Evolutionary conservation across 2,888 invertebrate species (phyloP).

Genomic region (Linyphia triangularis): DNA sequence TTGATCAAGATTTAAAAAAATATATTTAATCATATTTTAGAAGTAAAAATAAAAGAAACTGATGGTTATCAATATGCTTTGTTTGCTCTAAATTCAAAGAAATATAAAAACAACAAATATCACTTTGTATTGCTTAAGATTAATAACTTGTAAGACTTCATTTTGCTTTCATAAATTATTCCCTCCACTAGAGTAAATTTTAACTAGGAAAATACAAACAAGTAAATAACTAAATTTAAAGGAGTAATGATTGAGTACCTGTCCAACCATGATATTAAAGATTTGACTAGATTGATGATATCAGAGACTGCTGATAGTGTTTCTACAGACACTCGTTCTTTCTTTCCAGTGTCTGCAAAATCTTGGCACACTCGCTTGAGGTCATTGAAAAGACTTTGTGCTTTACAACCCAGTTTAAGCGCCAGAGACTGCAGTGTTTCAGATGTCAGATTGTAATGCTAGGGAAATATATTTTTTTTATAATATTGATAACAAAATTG

Average conservation of each 20-base stretch:
- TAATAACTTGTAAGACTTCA: too few relatives aligned
- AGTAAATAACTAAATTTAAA: background rate
- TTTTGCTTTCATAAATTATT: too few relatives aligned
- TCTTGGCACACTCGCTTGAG: slow-evolving; percentile 79
- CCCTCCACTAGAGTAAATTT: too few relatives aligned
- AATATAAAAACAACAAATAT: too few relatives aligned
- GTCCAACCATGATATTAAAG: slow-evolving; percentile 95
- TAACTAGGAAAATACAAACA: background rate
- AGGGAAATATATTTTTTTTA: slow-evolving; percentile 78
- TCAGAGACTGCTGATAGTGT: slow-evolving; percentile 92
- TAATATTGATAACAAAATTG: background rate
- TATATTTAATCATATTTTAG: too few relatives aligned
- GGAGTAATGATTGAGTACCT: slow-evolving; percentile 81
- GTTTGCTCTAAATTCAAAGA: too few relatives aligned
- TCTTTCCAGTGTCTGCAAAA: slow-evolving; percentile 63
- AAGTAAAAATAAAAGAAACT: too few relatives aligned
- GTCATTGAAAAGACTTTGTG: slow-evolving; percentile 87
- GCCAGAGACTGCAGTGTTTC: slow-evolving; percentile 95
- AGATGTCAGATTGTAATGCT: slow-evolving; percentile 94
- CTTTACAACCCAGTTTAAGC: slow-evolving; percentile 89
- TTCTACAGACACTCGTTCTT: slow-evolving; percentile 86
- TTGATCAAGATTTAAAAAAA: too few relatives aligned
- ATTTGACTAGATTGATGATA: slow-evolving; percentile 90
- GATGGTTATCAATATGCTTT: too few relatives aligned
- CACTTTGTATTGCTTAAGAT: too few relatives aligned